These are phyloP conservation scores for Dicrostonyx torquatus DNA, from an alignment of 2,797 vertebrate species.

Conservation along the genomic window DNA sequence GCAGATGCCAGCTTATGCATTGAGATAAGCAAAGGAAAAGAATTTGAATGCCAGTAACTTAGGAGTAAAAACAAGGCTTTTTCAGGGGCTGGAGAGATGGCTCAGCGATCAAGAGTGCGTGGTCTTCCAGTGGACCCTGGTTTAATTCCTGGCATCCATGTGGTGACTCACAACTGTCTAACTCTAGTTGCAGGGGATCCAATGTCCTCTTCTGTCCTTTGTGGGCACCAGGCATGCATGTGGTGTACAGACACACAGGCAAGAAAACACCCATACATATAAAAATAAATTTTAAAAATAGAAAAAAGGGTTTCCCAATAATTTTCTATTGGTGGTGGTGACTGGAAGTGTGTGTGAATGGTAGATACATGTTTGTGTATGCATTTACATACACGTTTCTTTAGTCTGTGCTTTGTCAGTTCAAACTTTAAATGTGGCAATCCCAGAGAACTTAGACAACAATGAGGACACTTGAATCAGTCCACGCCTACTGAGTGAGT, in stretches of 20 bases:
- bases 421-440: not conserved
- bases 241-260: not conserved
- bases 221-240: not conserved
- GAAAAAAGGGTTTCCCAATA: not conserved
- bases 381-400: accelerated
- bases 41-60: not conserved
- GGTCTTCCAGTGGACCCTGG: not conserved
- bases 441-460: too few species aligned
- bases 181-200: not conserved
- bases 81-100: not conserved
- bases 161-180: not conserved
- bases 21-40: not conserved
- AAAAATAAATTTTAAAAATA: not conserved
- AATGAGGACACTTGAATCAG: too few species aligned
- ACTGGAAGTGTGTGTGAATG: accelerated
- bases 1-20: not conserved
- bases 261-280: not conserved
- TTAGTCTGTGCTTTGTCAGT: not conserved
- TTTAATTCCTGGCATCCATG: not conserved
- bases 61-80: not conserved
- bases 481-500: too few species aligned
- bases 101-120: not conserved
- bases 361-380: accelerated
- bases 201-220: not conserved
- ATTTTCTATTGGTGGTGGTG: accelerated